Evolutionary conservation across 2,797 vertebrate genomes (phyloP), one percentile per base, ranked within the genome.

Genomic region (Acanthis flammea): DNA sequence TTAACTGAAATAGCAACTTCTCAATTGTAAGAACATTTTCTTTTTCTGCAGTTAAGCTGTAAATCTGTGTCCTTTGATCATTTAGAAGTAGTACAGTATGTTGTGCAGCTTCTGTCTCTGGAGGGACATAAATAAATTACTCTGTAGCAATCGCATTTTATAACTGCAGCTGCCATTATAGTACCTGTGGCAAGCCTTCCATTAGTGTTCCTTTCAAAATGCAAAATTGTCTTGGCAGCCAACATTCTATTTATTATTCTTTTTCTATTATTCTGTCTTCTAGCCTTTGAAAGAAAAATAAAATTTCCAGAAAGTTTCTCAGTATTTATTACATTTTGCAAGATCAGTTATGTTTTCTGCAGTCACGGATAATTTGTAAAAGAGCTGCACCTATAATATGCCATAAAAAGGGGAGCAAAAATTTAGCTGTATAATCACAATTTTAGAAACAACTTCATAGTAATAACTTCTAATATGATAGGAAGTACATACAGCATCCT

Each of bases 181-280:
- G 51, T 76, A 93, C 66, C 93, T 70, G 75, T 97, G 90, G 82
- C 79, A 93, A 84, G 71, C 37, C 48, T 95, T 87, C 81, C 33
- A 51, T 93, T 85, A 92, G 51, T 13, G 33, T 86, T 61, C 62
- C 94, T 96, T 96, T 95, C 82, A 93, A 95, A 96, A 96, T 89
- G 78, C n/a, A 87, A 48, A 93, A 85, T 87, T 91, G 50, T 53
- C 60, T 63, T 67, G 55, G 81, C 91, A 95, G 48, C 45, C 73
- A 90, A 74, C 73, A 63, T 88, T 94, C 78, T 79, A 72, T 85
- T 91, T 91, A 89, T 83, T 92, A 61, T 58, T 90, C 42, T 54
- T 84, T 94, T 95, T 66, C 62, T 86, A 78, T 94, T 96, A 78
- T 58, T 73, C 77, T 77, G 21, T 75, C 83, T 88, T 68, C 37